A percentile compares a stretch with the other conserved stretches of the same genome.
These are phyloP conservation scores for Coleophora deauratella DNA, from an alignment of 2,888 invertebrate species.

Conservation along the genomic window DNA sequence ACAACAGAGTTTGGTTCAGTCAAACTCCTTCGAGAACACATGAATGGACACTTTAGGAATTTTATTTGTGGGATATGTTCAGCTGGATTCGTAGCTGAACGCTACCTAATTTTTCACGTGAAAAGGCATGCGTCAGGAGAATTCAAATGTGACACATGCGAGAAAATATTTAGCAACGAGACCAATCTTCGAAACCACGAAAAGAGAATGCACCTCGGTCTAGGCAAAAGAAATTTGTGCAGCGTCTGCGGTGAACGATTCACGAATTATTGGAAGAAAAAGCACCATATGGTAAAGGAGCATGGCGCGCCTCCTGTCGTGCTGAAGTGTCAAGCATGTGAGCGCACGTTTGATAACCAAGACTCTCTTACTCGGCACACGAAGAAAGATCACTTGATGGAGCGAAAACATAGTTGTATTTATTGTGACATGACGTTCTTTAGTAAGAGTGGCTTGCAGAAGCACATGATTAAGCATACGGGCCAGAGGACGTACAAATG, in stretches of 20 bases:
- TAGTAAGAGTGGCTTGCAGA: constrained; percentile 34
- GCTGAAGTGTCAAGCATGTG: constrained; percentile 31
- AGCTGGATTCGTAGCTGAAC: constrained; percentile 29
- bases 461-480: constrained; percentile 49
- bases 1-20: constrained; percentile 15
- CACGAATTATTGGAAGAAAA: constrained; percentile 25
- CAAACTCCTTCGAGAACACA: constrained; percentile 27
- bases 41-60: constrained; percentile 38
- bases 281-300: constrained; percentile 21
- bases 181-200: constrained; percentile 44
- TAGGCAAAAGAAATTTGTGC: constrained; percentile 24
- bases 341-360: constrained; percentile 23
- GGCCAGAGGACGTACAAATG: constrained; percentile 40
- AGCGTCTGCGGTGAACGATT: constrained; percentile 30
- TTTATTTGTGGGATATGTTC: constrained; percentile 30
- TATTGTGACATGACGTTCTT: constrained; percentile 20
- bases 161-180: constrained; percentile 43
- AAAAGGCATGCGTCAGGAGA: constrained; percentile 28
- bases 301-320: constrained; percentile 22
- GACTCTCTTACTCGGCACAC: constrained; percentile 25
- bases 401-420: constrained; percentile 15
- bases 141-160: constrained; percentile 41
- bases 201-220: constrained; percentile 16
- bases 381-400: constrained; percentile 36
- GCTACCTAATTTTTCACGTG: constrained; percentile 13